These are phyloP conservation scores for Pseudopleuronectes americanus DNA, from an alignment of 2,797 vertebrate species.

Conservation along the genomic window DNA sequence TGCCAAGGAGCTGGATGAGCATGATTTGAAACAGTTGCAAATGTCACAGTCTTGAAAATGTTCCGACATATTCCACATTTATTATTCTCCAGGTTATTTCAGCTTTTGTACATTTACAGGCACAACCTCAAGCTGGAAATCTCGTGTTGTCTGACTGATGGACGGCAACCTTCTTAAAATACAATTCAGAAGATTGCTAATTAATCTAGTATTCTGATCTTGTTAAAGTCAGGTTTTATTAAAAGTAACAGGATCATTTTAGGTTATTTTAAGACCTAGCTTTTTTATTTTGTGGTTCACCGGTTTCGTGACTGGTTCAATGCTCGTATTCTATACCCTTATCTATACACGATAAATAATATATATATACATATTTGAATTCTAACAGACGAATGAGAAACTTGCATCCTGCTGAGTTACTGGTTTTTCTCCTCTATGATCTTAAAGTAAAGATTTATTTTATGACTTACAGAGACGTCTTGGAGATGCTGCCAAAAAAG, in stretches of 20 bases:
- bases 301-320: no score
- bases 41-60: no score
- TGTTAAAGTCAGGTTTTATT: not conserved
- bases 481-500: constrained; percentile 98
- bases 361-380: not conserved
- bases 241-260: not conserved
- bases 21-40: no score
- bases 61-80: no score
- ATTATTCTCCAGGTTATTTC: not conserved
- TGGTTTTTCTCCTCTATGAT: not conserved
- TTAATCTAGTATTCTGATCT: no score
- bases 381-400: not conserved
- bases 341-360: not conserved
- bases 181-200: no score
- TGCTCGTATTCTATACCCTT: no score
- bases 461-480: constrained; percentile 89
- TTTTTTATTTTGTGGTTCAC: no score
- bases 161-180: not conserved
- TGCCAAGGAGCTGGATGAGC: no score
- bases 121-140: no score
- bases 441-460: not conserved
- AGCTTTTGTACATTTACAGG: not conserved
- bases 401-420: not conserved
- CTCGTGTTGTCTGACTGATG: not conserved
- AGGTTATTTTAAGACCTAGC: no score